Evolutionary conservation across 2,888 invertebrate genomes (phyloP), one percentile per base, ranked within the genome.

Genomic region (Melinaea marsaeus): DNA sequence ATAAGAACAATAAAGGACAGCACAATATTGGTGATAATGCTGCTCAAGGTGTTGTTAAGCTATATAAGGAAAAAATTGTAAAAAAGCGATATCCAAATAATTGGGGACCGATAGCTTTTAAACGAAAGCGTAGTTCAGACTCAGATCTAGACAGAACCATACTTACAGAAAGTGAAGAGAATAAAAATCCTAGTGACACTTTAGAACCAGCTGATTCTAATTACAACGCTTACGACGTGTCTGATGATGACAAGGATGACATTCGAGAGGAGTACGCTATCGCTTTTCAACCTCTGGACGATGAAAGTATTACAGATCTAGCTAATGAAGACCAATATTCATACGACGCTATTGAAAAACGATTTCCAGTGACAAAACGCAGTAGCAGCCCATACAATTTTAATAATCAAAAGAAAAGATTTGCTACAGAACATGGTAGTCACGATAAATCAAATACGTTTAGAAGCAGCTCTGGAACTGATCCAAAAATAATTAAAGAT

Each of bases 401-500:
- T 35, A 80, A 77, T 57, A 71, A 72, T 42, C 85, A 79, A 69
- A 84, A 83, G 69, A 90, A 86, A 73, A 75, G 85, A 48, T 86
- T 80, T 70, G 77, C 72, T 2, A 74, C 76, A 67, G 81, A 80
- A 64, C 83, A 85, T 71, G 81, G 81, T 47, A 85, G 85, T 71
- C 81, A 80, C 47, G 81, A 85, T 55, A 77, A 79, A 55, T 69
- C 80, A 22, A 87, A 84, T 71, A 68, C 79, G 3, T 89, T 87
- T 60, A 78, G 86, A 71, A 86, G 84, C 73, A 88, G 87, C 60
- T 77, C 89, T 0, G 92, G 93, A 58, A 95, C 94, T 1, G 94
- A 95, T 76, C 95, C 95, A 2, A 93, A 93, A 79, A 93, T 95
- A 11, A 92, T 93, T 37, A 92, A 93, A 77, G 95, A 95, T 74